Percentiles rank a stretch among this genome's conserved stretches.
These are phyloP conservation scores for Drosophila truncata DNA, from an alignment of 1,140 invertebrate species.

Conservation along the genomic window DNA sequence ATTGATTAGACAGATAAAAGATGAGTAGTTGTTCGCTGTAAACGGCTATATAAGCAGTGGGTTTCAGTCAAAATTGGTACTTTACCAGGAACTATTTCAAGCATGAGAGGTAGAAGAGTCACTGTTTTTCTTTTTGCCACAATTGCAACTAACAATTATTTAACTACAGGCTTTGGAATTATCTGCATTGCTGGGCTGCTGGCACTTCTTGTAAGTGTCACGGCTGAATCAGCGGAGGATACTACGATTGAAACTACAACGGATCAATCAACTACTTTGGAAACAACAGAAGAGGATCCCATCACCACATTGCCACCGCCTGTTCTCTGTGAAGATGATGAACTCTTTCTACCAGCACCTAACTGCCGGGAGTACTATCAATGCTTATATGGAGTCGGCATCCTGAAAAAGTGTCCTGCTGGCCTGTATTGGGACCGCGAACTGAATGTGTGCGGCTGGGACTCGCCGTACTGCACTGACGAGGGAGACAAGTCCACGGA, in stretches of 20 bases:
- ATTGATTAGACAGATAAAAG: slow-evolving; percentile 23
- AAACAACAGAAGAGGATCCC: slow-evolving; percentile 1
- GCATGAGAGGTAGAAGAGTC: slow-evolving; percentile 24
- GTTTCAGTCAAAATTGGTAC: not conserved
- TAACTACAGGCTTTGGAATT: slow-evolving; percentile 1
- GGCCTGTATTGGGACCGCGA: slow-evolving; percentile 47
- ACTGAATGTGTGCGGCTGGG: slow-evolving; percentile 43
- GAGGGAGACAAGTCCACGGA: slow-evolving; percentile 7
- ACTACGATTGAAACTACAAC: slow-evolving; percentile 19
- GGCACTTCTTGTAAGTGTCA: slow-evolving; percentile 6
- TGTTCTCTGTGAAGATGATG: slow-evolving; percentile 32
- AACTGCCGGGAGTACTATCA: slow-evolving; percentile 48
- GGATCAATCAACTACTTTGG: slow-evolving; percentile 4
- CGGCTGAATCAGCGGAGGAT: slow-evolving; percentile 16
- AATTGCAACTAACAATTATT: not conserved
- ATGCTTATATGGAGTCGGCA: slow-evolving; percentile 35
- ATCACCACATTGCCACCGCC: slow-evolving; percentile 31
- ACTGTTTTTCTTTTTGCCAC: not conserved
- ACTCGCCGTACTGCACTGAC: slow-evolving; percentile 10
- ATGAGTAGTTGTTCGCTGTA: not conserved
- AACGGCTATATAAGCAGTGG: slow-evolving; percentile 32
- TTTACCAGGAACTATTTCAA: slow-evolving; percentile 5
- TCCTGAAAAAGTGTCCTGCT: slow-evolving; percentile 35
- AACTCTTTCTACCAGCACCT: slow-evolving; percentile 30
- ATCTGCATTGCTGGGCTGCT: not conserved